Base-by-base conservation (phyloP, 2,888 invertebrate species). In the Dasypogon diadema region DNA sequence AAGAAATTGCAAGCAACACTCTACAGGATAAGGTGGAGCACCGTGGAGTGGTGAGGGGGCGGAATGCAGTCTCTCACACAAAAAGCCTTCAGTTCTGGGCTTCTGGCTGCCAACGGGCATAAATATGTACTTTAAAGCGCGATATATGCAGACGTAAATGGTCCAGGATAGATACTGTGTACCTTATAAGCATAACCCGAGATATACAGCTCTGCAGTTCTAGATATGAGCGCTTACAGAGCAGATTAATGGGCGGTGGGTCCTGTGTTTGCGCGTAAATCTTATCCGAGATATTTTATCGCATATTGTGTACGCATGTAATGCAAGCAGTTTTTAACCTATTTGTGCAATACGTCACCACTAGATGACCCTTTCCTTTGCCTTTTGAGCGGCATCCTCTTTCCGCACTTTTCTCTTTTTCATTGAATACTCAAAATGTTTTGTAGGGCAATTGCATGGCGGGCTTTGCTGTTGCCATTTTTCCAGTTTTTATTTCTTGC, bases 101-200 rank as follows among this genome's bases (percentile, higher is more conserved):
- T 48, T 6, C 48, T 30, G 48, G 51, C 12, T 68, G 26, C 18
- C 37, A 21, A 21, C 24, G 54, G 51, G 54, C 8, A 70, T 70
- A 70, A 70, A 70, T 70, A 70, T 70, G 70, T 54, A 34, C 65
- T 24, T 68, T 70, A 54, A 54, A 34, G 54, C 34, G 21, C 54
- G 70, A 51, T 30, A 26, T 21, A 70, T 70, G 54, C 18, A 70
- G 70, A 51, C 54, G 21, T 42, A 51, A 70, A 34, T 70, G 70
- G 51, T 70, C 70, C 70, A 70, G 70, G 70, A 70, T 70, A 54
- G 54, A 70, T 70, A 30, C 54, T 54, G 70, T 70, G 30, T 54
- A 70, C 51, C 70, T 70, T 34, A 70, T 54, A 34, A 70, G 26
- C 70, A 54, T 70, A 70, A 70, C 54, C 54, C 54, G 26, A 14